Evolutionary conservation across 2,888 invertebrate species (phyloP).

Genomic region (Callyntrura sp.): DNA sequence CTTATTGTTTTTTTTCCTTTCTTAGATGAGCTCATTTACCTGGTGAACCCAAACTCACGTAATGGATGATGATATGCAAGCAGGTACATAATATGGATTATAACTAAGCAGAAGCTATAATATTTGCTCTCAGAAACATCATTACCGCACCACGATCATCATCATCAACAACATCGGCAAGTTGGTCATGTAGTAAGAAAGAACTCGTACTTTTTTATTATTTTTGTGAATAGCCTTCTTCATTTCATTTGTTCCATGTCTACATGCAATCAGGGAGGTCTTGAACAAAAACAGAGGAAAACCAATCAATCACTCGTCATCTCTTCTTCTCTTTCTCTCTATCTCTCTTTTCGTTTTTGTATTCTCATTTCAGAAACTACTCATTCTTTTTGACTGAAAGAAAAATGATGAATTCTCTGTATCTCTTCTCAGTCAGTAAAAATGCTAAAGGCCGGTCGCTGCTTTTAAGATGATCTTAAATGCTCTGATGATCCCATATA

Average conservation of each 20-base stretch:
- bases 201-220: slow-evolving; percentile 52
- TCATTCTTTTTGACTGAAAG: slow-evolving; percentile 75
- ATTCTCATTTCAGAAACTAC: slow-evolving; percentile 68
- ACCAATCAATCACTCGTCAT: slow-evolving; percentile 83
- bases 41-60: slow-evolving; percentile 36
- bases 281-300: slow-evolving; percentile 73
- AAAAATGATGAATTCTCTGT: slow-evolving; percentile 80
- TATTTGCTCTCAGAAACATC: slow-evolving; percentile 61
- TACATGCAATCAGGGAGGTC: slow-evolving; percentile 77
- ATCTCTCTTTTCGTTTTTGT: slow-evolving; percentile 10
- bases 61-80: neutral
- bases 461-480: slow-evolving; percentile 38
- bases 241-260: slow-evolving; percentile 64
- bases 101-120: slow-evolving; percentile 25
- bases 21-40: slow-evolving; percentile 73
- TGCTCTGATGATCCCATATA: slow-evolving; percentile 44
- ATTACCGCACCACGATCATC: slow-evolving; percentile 53
- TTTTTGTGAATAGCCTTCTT: slow-evolving; percentile 58
- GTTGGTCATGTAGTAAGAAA: neutral
- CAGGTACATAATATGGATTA: neutral
- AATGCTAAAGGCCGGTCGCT: slow-evolving; percentile 17
- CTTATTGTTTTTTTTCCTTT: slow-evolving; percentile 44
- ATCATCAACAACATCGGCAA: slow-evolving; percentile 37
- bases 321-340: slow-evolving; percentile 49
- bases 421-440: slow-evolving; percentile 5